Base-by-base conservation (phyloP, 2,888 invertebrate species). In the Tipula lateralis region DNA sequence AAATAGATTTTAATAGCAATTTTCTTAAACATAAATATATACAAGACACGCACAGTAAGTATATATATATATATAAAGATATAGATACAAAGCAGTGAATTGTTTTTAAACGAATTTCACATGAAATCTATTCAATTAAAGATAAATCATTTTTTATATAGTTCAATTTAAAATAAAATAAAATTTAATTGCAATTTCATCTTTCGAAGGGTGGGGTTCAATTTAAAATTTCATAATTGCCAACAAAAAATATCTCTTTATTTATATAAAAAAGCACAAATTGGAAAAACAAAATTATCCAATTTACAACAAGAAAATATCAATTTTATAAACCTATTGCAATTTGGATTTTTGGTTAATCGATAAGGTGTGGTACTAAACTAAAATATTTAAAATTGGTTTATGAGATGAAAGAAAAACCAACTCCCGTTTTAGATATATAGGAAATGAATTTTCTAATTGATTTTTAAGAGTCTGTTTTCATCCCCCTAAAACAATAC, bases 171-270 rank as follows among this genome's bases (percentile, higher is more conserved):
- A 24, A 66, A 66, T 66, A 24, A 66, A 24, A 66, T 66, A 24
- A 66, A 66, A 66, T 66, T 66, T 66, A 66, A 66, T 66, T 66
- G 66, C 66, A 66, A 24, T 24, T 24, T 66, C 66, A 24, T 24
- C 66, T 50, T 66, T 24, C 24, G 24, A 66, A 66, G 66, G 66
- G 66, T n/a, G n/a, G 7, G 66, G 24, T 66, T 24, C 66, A 66
- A 66, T 66, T 66, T 66, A 66, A 66, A 66, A 66, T 66, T 66
- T 66, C 24, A 66, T 24, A 66, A 66, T 66, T 66, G 66, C 66
- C 66, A 66, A 24, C 66, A 66, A 66, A 66, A 66, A 24, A 66
- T 24, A 24, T 66, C 24, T 66, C 2, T 44, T n/a, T 44, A 44
- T 44, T 44, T 44, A 39, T 44, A 44, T 66, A 24, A 44, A 44